phyloP scores from a whole-genome alignment of 1,140 invertebrate species.

The Ostrea edulis region DNA sequence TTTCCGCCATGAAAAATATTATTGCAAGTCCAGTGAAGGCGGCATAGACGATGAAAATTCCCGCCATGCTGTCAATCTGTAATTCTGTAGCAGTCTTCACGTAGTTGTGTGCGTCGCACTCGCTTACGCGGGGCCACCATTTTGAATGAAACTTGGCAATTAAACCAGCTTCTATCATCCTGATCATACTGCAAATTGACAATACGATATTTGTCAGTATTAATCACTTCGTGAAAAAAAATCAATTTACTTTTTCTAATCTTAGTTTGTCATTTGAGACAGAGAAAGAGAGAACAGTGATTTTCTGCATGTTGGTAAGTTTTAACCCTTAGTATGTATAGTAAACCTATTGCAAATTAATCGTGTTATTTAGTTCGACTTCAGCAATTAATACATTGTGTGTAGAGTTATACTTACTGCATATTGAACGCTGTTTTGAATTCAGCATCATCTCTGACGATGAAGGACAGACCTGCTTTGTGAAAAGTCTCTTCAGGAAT shows the following conservation, averaged over 20 bases:
- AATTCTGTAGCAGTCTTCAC: slow-evolving; percentile 59
- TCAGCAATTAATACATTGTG: not conserved
- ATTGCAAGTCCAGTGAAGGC: slow-evolving; percentile 55
- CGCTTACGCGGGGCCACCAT: slow-evolving; percentile 65
- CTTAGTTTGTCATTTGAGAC: not conserved
- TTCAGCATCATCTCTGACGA: slow-evolving; percentile 64
- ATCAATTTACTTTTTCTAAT: not conserved
- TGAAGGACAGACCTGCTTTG: slow-evolving; percentile 67
- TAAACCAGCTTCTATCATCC: slow-evolving; percentile 70
- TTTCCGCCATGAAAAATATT: slow-evolving; percentile 34
- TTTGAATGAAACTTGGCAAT: slow-evolving; percentile 64
- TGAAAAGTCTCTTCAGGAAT: slow-evolving; percentile 70
- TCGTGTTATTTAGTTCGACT: not conserved
- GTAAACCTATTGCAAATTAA: not conserved
- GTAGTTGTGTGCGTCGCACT: slow-evolving; percentile 50
- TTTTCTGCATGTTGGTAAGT: not conserved
- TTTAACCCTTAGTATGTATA: not conserved
- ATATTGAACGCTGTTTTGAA: slow-evolving; percentile 62
- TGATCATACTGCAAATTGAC: slow-evolving; percentile 64
- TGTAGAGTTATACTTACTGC: slow-evolving; percentile 59
- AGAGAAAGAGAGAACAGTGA: not conserved
- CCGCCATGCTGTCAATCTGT: slow-evolving; percentile 63
- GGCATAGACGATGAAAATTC: slow-evolving; percentile 65
- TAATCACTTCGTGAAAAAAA: not conserved
- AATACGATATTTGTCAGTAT: not conserved